A percentile compares a stretch with the other conserved stretches of the same genome.
These are phyloP conservation scores for Plemyria rubiginata DNA, from an alignment of 2,888 invertebrate species.

Conservation along the genomic window DNA sequence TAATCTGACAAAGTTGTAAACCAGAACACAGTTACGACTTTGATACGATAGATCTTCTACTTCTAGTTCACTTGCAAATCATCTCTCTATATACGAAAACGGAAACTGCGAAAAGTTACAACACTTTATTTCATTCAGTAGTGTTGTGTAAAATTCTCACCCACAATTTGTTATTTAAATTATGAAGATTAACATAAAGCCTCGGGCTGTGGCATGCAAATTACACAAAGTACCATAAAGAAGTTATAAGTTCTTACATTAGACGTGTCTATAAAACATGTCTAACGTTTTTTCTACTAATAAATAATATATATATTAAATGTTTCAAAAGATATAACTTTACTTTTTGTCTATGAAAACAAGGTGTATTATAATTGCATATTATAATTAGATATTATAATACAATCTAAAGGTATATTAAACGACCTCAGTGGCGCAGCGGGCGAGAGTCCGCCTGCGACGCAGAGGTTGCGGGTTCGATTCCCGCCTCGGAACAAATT, in stretches of 20 bases:
- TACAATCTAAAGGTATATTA: no score
- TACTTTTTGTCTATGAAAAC: no score
- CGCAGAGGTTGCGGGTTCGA: no score
- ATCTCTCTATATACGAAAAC: background rate
- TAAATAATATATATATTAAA: background rate
- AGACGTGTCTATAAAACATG: background rate
- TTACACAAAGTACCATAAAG: slow-evolving; percentile 2
- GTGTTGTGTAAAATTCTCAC: slow-evolving; percentile 13
- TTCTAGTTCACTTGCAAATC: background rate
- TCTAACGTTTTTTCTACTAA: background rate
- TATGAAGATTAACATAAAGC: slow-evolving; percentile 50
- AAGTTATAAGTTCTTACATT: background rate
- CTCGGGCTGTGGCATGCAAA: slow-evolving; percentile 41
- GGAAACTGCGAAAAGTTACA: slow-evolving; percentile 11
- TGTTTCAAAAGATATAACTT: background rate
- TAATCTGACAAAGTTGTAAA: no score
- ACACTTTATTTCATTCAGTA: background rate
- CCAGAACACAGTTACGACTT: no score
- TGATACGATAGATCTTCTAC: no score
- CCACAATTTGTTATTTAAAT: slow-evolving; percentile 48
- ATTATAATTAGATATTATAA: no score
- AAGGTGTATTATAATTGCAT: no score
- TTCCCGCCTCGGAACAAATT: no score
- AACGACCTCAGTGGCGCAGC: no score
- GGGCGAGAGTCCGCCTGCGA: no score